Conservation (phyloP, 1,140 invertebrate genomes). For the Bombus sylvicola region DNA sequence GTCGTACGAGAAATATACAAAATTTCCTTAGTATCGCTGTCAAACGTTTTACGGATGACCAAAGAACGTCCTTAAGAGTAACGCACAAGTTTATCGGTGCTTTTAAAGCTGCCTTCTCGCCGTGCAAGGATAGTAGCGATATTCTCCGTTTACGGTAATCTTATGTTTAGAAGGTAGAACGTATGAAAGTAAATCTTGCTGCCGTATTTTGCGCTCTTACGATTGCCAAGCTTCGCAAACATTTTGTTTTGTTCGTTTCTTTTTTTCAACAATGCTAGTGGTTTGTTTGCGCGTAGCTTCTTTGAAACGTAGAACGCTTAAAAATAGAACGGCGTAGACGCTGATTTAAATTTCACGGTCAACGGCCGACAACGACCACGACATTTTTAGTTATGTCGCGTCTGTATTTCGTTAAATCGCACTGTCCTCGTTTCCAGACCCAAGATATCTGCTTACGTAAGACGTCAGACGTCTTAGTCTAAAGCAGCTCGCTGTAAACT, state of each 20-base stretch:
- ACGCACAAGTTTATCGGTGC: not conserved
- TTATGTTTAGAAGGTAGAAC: not conserved
- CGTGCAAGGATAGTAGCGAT: not conserved
- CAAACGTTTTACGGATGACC: not conserved
- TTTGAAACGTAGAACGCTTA: slow-evolving; percentile 1
- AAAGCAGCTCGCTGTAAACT: not conserved
- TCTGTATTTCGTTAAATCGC: not conserved
- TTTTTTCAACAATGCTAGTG: no score
- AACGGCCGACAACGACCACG: no score
- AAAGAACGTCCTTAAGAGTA: not conserved
- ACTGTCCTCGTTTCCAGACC: not conserved
- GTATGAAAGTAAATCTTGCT: not conserved
- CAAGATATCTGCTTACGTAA: not conserved
- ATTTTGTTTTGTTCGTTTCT: not conserved
- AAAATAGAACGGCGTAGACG: not conserved
- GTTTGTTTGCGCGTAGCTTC: not conserved
- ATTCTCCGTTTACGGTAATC: not conserved
- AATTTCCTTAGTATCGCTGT: not conserved
- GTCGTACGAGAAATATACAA: not conserved
- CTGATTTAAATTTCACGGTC: not conserved
- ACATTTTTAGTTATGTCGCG: not conserved
- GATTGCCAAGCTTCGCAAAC: not conserved
- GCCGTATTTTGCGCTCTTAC: not conserved
- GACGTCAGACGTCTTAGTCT: not conserved
- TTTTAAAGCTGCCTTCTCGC: not conserved